Percentiles rank a stretch among this genome's conserved stretches.
These are phyloP conservation scores for Podilymbus podiceps DNA, from an alignment of 2,113 vertebrate species.

Conservation along the genomic window DNA sequence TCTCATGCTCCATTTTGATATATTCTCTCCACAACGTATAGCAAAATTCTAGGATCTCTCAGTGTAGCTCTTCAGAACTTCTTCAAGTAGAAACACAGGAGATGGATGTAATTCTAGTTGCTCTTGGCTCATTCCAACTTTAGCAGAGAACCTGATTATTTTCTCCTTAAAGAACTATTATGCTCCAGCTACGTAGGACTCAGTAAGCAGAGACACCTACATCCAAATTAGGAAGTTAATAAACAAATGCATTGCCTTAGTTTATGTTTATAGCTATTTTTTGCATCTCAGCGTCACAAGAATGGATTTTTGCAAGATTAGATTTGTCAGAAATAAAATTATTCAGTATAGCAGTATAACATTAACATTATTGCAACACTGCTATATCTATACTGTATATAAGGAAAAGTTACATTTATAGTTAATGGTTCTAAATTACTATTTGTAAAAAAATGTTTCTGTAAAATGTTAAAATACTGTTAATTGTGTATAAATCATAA, in stretches of 20 bases:
- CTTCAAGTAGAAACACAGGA: not conserved
- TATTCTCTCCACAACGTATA: not conserved
- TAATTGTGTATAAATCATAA: not conserved
- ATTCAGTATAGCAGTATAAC: not conserved
- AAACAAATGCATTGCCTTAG: not conserved
- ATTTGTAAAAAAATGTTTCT: not conserved
- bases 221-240: not conserved
- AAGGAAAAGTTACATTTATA: not conserved
- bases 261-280: not conserved
- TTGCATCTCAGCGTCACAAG: not conserved
- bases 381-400: not conserved
- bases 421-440: not conserved
- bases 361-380: not conserved
- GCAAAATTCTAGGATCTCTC: not conserved
- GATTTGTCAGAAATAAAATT: not conserved
- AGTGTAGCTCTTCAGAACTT: not conserved
- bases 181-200: not conserved
- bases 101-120: not conserved
- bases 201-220: not conserved
- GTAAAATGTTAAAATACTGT: not conserved
- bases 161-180: not conserved
- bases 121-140: not conserved
- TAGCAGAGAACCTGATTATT: not conserved
- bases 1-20: not conserved
- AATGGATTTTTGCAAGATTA: not conserved